Evolutionary conservation across 2,797 vertebrate genomes (phyloP).

Genomic region (Girardinus metallicus): DNA sequence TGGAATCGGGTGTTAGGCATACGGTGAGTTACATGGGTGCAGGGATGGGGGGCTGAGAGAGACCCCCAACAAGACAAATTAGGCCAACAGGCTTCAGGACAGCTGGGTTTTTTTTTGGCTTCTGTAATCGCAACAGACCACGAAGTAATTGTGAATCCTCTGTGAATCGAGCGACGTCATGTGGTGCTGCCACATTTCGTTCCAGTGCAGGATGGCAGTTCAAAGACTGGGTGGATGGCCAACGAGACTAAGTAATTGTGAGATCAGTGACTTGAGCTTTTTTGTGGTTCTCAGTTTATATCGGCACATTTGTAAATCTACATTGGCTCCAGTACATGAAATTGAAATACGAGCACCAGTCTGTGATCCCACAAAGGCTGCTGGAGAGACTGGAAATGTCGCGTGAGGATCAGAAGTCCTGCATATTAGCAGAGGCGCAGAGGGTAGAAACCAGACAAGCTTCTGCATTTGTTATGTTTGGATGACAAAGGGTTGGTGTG

Average conservation of each 20-base stretch:
- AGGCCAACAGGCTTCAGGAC: conserved; percentile 70
- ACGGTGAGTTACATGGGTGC: conserved; percentile 66
- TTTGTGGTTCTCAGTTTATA: conserved; percentile 76
- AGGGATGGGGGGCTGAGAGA: conserved; percentile 62
- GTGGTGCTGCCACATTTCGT: conserved; percentile 75
- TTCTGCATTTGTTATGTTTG: conserved; percentile 3
- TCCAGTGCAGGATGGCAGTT: conserved; percentile 78
- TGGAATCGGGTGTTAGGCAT: conserved; percentile 49
- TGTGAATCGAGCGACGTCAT: conserved; percentile 72
- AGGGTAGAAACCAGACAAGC: conserved; percentile 10
- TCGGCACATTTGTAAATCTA: conserved; percentile 76
- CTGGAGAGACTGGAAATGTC: conserved; percentile 54
- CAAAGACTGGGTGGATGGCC: conserved; percentile 78
- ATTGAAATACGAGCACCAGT: conserved; percentile 64
- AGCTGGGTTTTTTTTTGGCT: conserved; percentile 52
- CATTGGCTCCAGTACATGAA: conserved; percentile 65
- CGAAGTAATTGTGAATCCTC: conserved; percentile 73
- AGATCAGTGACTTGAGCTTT: conserved; percentile 78
- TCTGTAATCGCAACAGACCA: conserved; percentile 67
- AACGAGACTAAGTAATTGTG: conserved; percentile 76
- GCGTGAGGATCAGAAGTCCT: conserved; percentile 29
- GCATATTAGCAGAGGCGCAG: conserved; percentile 10
- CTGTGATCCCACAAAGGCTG: conserved; percentile 45
- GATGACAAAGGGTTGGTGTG: not conserved
- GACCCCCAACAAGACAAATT: conserved; percentile 83